Base-by-base conservation (phyloP, 2,888 invertebrate species). In the Drosophila phalerata region DNA sequence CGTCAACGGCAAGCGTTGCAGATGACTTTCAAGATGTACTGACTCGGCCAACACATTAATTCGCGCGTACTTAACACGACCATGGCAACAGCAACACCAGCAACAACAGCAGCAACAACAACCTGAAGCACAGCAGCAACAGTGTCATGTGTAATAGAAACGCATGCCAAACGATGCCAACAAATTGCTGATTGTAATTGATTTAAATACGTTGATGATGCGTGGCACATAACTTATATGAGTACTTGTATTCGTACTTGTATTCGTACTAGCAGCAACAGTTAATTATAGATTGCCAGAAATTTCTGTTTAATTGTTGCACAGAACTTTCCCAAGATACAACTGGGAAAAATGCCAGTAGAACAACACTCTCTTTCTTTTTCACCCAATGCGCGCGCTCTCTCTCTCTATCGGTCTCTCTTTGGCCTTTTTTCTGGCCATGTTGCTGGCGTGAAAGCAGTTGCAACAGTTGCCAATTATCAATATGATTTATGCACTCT, bases 191-290 rank as follows among this genome's bases (percentile, higher is more conserved):
- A 79, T 85, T 81, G 90, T 90, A 90, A 90, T 90, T 90, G 90
- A 90, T 90, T 90, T 90, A 90, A 90, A 90, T 90, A 90, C 83
- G 89, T 84, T 85, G 88, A 86, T 77, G 90, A 83, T 88, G 90
- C 87, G 85, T 88, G 75, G 86, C 88, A 84, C 88, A 88, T 90
- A 90, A 89, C 83, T 90, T 85, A 79, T 63, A 73, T 25, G 53
- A 22, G 32, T 51, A 37, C 30, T 34, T 37, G 42, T 13, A 34
- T 47, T 30, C 32, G 32, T 32, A 32, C 32, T 32, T 3, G 32
- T 51, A 30, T 17, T 34, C 53, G 43, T 11, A 34, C 52, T 32
- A 3, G 49, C 51, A 34, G 40, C 66, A 62, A 61, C 67, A 68
- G 51, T 64, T 64, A 64, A 64, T 64, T 81, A 73, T 71, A 73